A percentile compares a stretch with the other conserved stretches of the same genome.
phyloP scores from a whole-genome alignment of 2,797 vertebrate species.

The Darevskia nairensis region DNA sequence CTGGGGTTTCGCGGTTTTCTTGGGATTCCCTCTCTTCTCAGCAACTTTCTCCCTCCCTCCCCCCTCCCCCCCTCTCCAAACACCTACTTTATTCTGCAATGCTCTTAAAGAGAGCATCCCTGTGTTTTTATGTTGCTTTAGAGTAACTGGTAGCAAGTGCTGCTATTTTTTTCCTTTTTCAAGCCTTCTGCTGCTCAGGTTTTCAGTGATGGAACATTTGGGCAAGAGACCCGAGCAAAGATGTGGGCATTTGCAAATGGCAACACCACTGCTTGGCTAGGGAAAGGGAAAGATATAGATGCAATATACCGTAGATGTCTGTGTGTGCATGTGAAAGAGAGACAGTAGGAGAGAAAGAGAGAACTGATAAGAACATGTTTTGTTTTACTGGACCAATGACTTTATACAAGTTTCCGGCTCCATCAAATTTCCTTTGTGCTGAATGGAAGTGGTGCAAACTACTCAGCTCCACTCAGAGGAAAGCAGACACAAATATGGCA shows the following conservation, averaged over 20 bases:
- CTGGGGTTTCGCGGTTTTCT: conserved; percentile 41
- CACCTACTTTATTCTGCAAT: conserved; percentile 59
- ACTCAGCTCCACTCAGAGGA: background rate
- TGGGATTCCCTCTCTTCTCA: conserved; percentile 58
- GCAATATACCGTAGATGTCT: too few relatives aligned
- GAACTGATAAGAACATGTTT: background rate
- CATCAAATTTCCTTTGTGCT: background rate
- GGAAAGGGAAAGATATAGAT: too few relatives aligned
- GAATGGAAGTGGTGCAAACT: background rate
- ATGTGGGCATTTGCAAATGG: background rate
- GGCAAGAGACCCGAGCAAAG: background rate
- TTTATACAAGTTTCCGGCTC: background rate
- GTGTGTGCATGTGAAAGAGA: background rate
- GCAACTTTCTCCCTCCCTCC: conserved; percentile 44
- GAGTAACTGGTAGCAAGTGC: background rate
- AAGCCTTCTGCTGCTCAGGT: conserved; percentile 40
- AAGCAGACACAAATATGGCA: background rate
- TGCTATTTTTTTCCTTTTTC: background rate
- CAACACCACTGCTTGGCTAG: background rate
- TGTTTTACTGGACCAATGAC: background rate
- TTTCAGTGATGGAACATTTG: conserved; percentile 14
- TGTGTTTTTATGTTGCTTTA: conserved; percentile 6
- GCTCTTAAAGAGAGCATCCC: conserved; percentile 34
- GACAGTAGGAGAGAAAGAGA: background rate
- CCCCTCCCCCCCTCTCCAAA: conserved; percentile 66